Conservation (phyloP, 2,113 vertebrate species). For the Gracilinanus agilis region DNA sequence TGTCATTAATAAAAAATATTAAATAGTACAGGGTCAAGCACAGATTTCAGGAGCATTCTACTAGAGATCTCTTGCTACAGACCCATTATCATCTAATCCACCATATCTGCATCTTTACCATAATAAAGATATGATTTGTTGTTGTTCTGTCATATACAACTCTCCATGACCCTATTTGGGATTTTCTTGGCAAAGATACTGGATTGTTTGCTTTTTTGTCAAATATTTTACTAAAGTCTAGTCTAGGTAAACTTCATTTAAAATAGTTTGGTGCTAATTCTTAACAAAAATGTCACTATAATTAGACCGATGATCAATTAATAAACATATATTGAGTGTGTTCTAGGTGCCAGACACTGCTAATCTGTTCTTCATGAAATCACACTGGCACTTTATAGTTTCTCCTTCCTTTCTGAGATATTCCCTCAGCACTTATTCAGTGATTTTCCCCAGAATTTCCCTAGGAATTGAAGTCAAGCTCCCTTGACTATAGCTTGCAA, state of each 20-base stretch:
- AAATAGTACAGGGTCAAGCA: not conserved
- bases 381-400: not conserved
- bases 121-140: not conserved
- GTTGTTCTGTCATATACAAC: not conserved
- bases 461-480: not conserved
- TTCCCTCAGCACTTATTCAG: not conserved
- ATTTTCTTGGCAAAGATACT: not conserved
- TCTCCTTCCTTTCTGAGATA: not conserved
- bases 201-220: not conserved
- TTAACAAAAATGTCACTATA: not conserved
- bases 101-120: not conserved
- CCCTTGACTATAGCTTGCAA: not conserved
- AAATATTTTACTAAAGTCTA: not conserved
- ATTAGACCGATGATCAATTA: not conserved
- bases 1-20: not conserved
- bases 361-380: not conserved
- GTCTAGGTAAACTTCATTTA: not conserved
- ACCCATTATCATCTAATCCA: not conserved
- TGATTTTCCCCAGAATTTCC: not conserved
- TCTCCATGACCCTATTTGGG: not conserved
- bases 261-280: not conserved
- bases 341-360: not conserved
- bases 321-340: not conserved
- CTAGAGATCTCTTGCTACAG: not conserved
- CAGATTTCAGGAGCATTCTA: not conserved